phyloP scores from a whole-genome alignment of 2,113 vertebrate species.

The Dissostichus mawsoni region DNA sequence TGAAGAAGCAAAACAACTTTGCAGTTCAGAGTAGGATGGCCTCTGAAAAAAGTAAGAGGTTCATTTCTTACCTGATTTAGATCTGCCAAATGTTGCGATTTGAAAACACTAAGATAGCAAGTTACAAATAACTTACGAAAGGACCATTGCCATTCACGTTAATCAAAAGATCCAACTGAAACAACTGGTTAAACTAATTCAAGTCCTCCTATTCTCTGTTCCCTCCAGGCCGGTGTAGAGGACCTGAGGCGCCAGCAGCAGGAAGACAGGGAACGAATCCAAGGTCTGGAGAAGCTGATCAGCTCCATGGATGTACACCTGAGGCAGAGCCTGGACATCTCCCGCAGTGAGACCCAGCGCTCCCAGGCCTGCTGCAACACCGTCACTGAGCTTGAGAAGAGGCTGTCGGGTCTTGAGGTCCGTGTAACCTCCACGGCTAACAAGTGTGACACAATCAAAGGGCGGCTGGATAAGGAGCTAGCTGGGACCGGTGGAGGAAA shows the following conservation, averaged over 20 bases:
- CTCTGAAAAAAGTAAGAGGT: not conserved
- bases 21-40: not conserved
- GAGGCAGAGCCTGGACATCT: conserved; percentile 80
- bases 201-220: not conserved
- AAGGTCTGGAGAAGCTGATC: conserved; percentile 88
- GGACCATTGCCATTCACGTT: not conserved
- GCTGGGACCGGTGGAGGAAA: conserved; percentile 62
- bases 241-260: conserved; percentile 86
- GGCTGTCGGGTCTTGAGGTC: conserved; percentile 79
- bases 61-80: not conserved
- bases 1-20: not conserved
- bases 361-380: conserved; percentile 82
- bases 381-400: conserved; percentile 75
- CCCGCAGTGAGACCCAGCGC: conserved; percentile 75
- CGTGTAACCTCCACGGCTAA: conserved; percentile 80
- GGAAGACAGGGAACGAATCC: conserved; percentile 87
- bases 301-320: conserved; percentile 87
- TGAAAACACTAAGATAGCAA: not conserved
- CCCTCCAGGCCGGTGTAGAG: conserved; percentile 80
- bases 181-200: not conserved
- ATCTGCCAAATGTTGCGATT: not conserved
- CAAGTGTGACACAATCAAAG: conserved; percentile 81
- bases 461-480: conserved; percentile 83
- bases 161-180: not conserved
- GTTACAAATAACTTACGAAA: not conserved